These are phyloP conservation scores for Rissa tridactyla DNA, from an alignment of 2,113 vertebrate genomes.

Conservation along the genomic window DNA sequence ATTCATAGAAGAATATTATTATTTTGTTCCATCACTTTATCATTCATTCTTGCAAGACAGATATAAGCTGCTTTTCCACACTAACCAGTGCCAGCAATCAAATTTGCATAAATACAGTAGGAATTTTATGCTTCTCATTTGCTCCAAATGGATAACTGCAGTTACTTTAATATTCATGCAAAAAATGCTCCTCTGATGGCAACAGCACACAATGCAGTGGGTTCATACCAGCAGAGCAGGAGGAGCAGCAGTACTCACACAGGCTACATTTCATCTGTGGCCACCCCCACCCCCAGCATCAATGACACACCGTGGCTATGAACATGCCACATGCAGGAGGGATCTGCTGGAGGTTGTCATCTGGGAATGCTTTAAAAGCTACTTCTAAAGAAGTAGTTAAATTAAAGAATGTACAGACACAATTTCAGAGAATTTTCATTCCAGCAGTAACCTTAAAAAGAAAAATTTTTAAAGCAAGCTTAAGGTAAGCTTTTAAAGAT, in stretches of 20 bases:
- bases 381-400: neutral
- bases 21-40: neutral
- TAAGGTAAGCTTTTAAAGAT: neutral
- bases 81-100: neutral
- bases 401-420: neutral
- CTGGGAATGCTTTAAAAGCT: neutral
- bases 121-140: neutral
- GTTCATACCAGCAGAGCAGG: neutral
- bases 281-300: rapidly evolving
- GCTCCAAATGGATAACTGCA: neutral
- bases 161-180: neutral
- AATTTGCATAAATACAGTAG: neutral
- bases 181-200: neutral
- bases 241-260: neutral
- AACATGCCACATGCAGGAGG: rapidly evolving
- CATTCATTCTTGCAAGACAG: neutral
- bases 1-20: neutral
- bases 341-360: neutral
- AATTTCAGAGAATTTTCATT: neutral
- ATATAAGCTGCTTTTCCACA: neutral
- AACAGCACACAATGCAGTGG: neutral
- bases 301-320: rapidly evolving
- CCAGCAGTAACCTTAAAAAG: neutral
- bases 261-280: rapidly evolving
- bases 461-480: neutral